Conservation (phyloP, 2,888 invertebrate species). For the Nomada goodeniana region DNA sequence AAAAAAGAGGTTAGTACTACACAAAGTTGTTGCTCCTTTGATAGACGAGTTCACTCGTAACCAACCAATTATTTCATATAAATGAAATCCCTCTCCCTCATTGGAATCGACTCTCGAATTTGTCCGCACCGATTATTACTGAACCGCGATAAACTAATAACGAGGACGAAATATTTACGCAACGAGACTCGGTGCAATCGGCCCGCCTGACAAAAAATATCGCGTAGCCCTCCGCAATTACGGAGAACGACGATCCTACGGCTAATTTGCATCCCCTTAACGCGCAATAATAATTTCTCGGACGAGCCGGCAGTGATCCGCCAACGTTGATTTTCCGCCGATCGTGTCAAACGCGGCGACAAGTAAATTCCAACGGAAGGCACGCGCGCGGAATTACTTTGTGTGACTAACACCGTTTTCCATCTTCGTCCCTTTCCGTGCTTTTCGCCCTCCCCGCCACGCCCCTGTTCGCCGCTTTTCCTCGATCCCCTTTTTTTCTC, state of each 20-base stretch:
- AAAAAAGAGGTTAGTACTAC: too few relatives aligned
- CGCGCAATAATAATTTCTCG: not conserved
- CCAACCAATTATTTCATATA: too few relatives aligned
- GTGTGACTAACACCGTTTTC: slow-evolving; percentile 41
- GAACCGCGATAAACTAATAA: too few relatives aligned
- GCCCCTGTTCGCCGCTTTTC: slow-evolving; percentile 15
- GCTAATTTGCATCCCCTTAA: not conserved
- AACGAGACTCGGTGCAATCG: not conserved
- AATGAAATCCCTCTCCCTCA: too few relatives aligned
- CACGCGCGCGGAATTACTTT: slow-evolving; percentile 53
- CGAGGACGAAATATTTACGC: too few relatives aligned
- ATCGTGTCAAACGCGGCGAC: slow-evolving; percentile 27
- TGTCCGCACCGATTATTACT: too few relatives aligned
- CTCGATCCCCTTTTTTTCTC: slow-evolving; percentile 34
- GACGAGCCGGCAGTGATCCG: not conserved
- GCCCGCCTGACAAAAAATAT: not conserved
- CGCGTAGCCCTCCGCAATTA: too few relatives aligned
- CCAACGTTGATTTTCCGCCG: not conserved
- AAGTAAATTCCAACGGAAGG: slow-evolving; percentile 43
- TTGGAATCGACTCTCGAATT: too few relatives aligned
- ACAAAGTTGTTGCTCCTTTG: too few relatives aligned
- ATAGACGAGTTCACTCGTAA: too few relatives aligned
- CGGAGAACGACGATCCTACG: not conserved
- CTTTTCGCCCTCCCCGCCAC: slow-evolving; percentile 26
- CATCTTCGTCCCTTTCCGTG: slow-evolving; percentile 37